phyloP scores from a whole-genome alignment of 2,888 invertebrate species.

The Megamerina dolium region DNA sequence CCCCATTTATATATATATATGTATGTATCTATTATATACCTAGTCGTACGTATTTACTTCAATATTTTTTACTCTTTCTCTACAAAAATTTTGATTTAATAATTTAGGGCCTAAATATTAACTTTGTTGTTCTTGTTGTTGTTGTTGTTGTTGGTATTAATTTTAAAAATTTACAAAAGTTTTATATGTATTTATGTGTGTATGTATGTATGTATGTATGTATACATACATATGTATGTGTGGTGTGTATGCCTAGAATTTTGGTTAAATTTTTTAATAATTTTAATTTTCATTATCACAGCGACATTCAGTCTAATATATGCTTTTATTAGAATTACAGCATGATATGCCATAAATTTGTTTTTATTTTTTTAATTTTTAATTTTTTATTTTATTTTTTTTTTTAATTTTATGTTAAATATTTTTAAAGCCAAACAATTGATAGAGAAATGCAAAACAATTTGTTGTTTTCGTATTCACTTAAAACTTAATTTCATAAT shows the following conservation, averaged over 20 bases:
- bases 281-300: slow-evolving; percentile 40
- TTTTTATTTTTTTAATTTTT: too few species aligned
- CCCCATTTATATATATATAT: too few species aligned
- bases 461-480: too few species aligned
- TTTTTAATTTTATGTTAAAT: slow-evolving; percentile 6
- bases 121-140: slow-evolving; percentile 12
- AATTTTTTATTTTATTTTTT: slow-evolving; percentile 7
- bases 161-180: slow-evolving; percentile 41
- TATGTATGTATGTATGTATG: too few species aligned
- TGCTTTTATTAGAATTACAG: slow-evolving; percentile 47
- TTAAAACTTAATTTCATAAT: too few species aligned
- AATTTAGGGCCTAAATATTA: slow-evolving; percentile 36
- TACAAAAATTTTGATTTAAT: slow-evolving; percentile 29
- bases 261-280: slow-evolving; percentile 19
- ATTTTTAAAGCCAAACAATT: slow-evolving; percentile 8
- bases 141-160: slow-evolving; percentile 10
- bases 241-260: too few species aligned
- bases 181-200: slow-evolving; percentile 34
- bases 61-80: slow-evolving; percentile 23
- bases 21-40: too few species aligned
- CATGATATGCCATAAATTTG: slow-evolving; percentile 35
- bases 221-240: too few species aligned
- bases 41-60: too few species aligned
- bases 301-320: slow-evolving; percentile 47
- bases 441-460: too few species aligned